Base-by-base conservation (phyloP, 1,140 invertebrate species). In the Drosophila orena region DNA sequence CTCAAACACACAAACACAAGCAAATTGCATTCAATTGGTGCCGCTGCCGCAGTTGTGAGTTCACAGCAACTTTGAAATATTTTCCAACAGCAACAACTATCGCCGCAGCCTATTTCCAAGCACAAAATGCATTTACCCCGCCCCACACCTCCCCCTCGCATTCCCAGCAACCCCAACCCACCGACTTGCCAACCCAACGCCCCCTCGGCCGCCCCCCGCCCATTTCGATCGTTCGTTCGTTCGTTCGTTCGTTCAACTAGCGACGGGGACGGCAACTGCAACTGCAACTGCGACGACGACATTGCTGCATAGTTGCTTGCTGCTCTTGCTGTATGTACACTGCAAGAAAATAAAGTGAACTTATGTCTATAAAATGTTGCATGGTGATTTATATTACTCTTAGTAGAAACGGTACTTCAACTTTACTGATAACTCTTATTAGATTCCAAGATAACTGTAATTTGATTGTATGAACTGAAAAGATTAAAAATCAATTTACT, bases 21-120 rank as follows among this genome's bases (percentile, higher is more conserved):
- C 71, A 84, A 89, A 88, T 88, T 88, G 84, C 83, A 88, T 88
- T 88, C 84, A 88, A 88, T 88, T 88, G 84, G 84, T 89, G 84
- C 79, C 83, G 83, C 79, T 77, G 74, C 72, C 59, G 76, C 71
- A 54, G 69, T 84, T 72, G 75, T 64, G 83, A 88, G 83, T 88
- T 88, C 83, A 88, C 83, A 89, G 83, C 83, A 86, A 86, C 83
- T 88, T 88, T 89, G 84, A 88, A 88, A 88, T 88, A 88, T 88
- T 88, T 88, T 88, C 59, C 79, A 74, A 65, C 83, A 88, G 57
- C 83, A 86, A 76, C 79, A 83, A 71, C 74, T 57, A 68, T 54
- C 57, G 52, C 64, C 38, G 71, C 44, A 47, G 76, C 76, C 76
- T 77, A 78, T 78, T 78, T 78, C 74, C 74, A 78, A 78, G 77